Base-by-base conservation (phyloP, 1,140 invertebrate species). In the Dendroctonus ponderosae region DNA sequence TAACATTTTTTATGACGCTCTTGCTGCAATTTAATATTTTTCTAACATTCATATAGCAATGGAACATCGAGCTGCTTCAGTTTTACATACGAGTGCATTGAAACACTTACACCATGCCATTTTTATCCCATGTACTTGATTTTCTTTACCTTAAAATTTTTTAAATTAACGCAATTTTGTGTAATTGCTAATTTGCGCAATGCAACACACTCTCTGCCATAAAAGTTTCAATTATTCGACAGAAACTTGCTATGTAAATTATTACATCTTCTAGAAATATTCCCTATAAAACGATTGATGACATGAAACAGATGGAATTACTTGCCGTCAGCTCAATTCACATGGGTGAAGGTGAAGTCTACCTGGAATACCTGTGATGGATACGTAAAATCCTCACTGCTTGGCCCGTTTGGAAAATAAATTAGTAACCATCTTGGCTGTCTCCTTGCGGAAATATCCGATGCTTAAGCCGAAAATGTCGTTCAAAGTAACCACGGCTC, bases 341-440 rank as follows among this genome's bases (percentile, higher is more conserved):
- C 6, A 39, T 51, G 39, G 62, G 62, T 63, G 42, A 63, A 37
- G 40, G 7, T 56, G 38, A 14, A 66, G 63, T 54, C 52, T 43
- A 58, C 41, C 26, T 38, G 9, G 12, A 58, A 60, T 50, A 59
- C 56, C 63, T 14, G 48, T 66, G 63, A 66, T 66, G 43, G 63
- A 66, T 57, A 48, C 56, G 50, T 66, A 42, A 49, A 66, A 66
- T 58, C 63, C 63, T 50, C 38, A 44, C 44, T 43, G 44, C 54
- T 66, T 63, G 41, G 56, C 37, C 15, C 40, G 54, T 49, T 26
- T 46, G 54, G 26, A 5, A 66, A 11, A 66, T 66, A 66, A 66
- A 66, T 66, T 66, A 66, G 63, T 66, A 66, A 58, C 54, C 51
- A 66, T 66, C 14, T 42, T 40, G 54, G 11, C 44, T 58, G 44